These are phyloP conservation scores for Trissolcus japonicus DNA, from an alignment of 2,888 invertebrate species.

Conservation along the genomic window DNA sequence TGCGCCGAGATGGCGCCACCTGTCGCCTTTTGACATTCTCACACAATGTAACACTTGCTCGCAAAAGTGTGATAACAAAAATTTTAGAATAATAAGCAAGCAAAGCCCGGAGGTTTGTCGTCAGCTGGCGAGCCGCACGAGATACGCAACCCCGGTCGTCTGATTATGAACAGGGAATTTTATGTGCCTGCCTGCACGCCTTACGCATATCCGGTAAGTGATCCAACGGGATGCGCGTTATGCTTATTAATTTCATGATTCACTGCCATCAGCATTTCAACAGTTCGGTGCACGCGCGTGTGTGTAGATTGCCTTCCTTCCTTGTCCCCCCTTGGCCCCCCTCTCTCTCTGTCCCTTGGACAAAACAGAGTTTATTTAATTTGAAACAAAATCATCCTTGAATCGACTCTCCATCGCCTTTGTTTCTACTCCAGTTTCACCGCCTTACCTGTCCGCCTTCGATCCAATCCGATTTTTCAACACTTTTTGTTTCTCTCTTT, in stretches of 20 bases:
- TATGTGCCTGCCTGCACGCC: constrained; percentile 72
- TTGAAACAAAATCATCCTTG: constrained; percentile 7
- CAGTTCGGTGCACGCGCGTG: constrained; percentile 9
- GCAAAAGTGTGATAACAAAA: background rate
- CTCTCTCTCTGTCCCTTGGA: background rate
- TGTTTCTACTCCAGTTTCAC: constrained; percentile 5
- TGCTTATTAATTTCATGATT: constrained; percentile 41
- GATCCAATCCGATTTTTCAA: too few relatives aligned
- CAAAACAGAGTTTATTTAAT: background rate
- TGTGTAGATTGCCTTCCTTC: constrained; percentile 7
- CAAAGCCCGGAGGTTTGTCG: background rate
- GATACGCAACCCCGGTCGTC: constrained; percentile 16
- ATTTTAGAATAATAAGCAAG: background rate
- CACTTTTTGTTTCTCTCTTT: background rate
- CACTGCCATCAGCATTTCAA: constrained; percentile 18
- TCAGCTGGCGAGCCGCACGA: too few relatives aligned
- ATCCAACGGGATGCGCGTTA: constrained; percentile 36
- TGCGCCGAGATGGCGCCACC: constrained; percentile 35
- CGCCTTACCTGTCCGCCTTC: too few relatives aligned
- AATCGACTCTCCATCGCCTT: constrained; percentile 4
- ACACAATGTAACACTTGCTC: constrained; percentile 3
- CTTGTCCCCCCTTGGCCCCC: background rate
- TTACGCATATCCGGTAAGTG: constrained; percentile 75
- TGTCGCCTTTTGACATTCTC: constrained; percentile 32
- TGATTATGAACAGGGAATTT: constrained; percentile 75